Base-by-base conservation (phyloP, 2,888 invertebrate species). In the Sussaba pulchella region DNA sequence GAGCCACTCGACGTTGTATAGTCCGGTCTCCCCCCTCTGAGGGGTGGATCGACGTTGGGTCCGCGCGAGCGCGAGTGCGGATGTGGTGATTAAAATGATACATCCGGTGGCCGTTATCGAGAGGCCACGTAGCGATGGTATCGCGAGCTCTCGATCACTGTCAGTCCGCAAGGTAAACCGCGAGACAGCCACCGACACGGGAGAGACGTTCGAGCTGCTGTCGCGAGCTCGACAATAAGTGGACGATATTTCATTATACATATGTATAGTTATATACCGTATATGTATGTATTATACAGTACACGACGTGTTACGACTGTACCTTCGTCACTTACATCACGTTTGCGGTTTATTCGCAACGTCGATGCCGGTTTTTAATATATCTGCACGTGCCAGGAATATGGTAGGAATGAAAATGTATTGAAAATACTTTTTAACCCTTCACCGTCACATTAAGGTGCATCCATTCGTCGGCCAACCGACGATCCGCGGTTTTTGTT, bases 71-170 rank as follows among this genome's bases (percentile, higher is more conserved):
- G 43, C 10, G 43, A 43, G 43, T 78, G 77, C 90, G 90, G 90
- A 90, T 90, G 88, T 89, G 86, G 88, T 88, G 90, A 90, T 90
- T 90, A 89, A 90, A 89, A 87, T 87, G 90, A 90, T 90, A 90
- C 89, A 88, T 90, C 90, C 90, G 90, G 87, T 88, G 84, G 84
- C 83, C 84, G 89, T 89, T 89, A 89, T 89, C 88, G 88, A 87
- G 85, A 77, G 75, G 57, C 57, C 39, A 64, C 72, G 73, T 76
- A 45, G 61, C 64, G 90, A 90, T 89, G 84, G 81, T 85, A 90
- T 90, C 90, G 84, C 64, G 84, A 85, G 72, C 83, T 88, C 86
- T 90, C 90, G 87, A 90, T 90, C 89, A 90, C 87, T 90, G 90
- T 89, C 89, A 87, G 66, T 75, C 66, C 57, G 64, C 50, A n/a